phyloP scores from a whole-genome alignment of 2,888 invertebrate species.

The Horisme vitalbata region DNA sequence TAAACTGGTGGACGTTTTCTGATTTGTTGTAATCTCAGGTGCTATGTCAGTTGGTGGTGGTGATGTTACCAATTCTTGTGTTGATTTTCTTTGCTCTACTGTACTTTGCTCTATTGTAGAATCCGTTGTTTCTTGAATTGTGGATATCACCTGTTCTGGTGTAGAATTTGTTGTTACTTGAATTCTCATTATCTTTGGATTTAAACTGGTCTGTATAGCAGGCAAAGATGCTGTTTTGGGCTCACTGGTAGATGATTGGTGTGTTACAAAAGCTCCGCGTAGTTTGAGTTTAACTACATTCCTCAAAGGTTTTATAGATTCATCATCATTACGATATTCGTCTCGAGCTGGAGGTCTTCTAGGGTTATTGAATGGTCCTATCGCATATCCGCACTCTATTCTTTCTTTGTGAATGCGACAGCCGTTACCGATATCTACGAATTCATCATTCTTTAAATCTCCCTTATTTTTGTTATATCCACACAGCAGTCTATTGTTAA shows the following conservation, averaged over 20 bases:
- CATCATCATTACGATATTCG: neutral
- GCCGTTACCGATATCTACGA: conserved; percentile 49
- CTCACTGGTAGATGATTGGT: too few relatives aligned
- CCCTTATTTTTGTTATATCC: conserved; percentile 65
- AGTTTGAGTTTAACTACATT: neutral
- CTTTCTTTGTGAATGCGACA: conserved; percentile 57
- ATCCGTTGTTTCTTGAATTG: neutral
- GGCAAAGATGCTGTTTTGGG: too few relatives aligned
- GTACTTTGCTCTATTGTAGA: too few relatives aligned
- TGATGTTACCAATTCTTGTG: neutral
- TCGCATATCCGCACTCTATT: conserved; percentile 65
- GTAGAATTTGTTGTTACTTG: neutral
- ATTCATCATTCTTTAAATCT: conserved; percentile 30
- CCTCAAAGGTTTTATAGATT: neutral
- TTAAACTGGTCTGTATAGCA: too few relatives aligned
- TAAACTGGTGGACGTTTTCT: too few relatives aligned
- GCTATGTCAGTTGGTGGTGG: neutral
- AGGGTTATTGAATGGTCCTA: conserved; percentile 30
- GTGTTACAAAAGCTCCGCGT: too few relatives aligned
- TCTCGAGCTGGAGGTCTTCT: conserved; percentile 34
- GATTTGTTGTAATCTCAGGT: neutral
- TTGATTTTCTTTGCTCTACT: too few relatives aligned
- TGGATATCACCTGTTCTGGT: neutral
- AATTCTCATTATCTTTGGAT: neutral
- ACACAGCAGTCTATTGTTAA: conserved; percentile 58